These are phyloP conservation scores for Subacronicta megacephala DNA, from an alignment of 2,888 invertebrate species.

Conservation along the genomic window DNA sequence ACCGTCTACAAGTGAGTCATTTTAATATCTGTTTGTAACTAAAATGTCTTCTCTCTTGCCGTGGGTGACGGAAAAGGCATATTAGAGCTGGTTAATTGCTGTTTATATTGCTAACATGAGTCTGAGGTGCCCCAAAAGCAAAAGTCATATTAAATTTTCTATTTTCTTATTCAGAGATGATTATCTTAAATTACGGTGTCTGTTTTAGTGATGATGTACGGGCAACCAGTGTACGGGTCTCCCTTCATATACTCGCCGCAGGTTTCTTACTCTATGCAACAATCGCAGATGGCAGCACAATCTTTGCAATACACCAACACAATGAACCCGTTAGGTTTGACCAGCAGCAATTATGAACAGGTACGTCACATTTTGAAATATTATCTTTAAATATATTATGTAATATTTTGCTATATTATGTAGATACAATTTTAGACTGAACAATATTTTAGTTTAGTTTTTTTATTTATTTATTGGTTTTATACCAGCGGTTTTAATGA, in stretches of 20 bases:
- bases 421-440: constrained; percentile 22
- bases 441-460: constrained; percentile 14
- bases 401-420: constrained; percentile 15
- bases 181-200: background rate
- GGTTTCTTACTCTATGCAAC: constrained; percentile 58
- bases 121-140: too few species aligned
- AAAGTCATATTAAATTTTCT: too few species aligned
- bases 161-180: too few species aligned
- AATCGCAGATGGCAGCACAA: constrained; percentile 51
- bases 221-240: constrained; percentile 81
- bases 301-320: constrained; percentile 40
- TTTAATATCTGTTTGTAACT: background rate
- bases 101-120: too few species aligned
- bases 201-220: constrained; percentile 89
- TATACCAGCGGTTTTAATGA: too few species aligned
- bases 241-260: constrained; percentile 90
- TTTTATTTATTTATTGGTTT: constrained; percentile 3
- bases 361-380: constrained; percentile 56
- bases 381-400: constrained; percentile 2
- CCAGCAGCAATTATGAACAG: constrained; percentile 70
- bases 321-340: constrained; percentile 55
- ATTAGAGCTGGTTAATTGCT: too few species aligned
- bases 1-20: constrained; percentile 53
- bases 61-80: background rate
- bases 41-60: background rate